A percentile compares a stretch with the other conserved stretches of the same genome.
Conservation (phyloP, 2,888 invertebrate species). For the Drosophila algonquin region DNA sequence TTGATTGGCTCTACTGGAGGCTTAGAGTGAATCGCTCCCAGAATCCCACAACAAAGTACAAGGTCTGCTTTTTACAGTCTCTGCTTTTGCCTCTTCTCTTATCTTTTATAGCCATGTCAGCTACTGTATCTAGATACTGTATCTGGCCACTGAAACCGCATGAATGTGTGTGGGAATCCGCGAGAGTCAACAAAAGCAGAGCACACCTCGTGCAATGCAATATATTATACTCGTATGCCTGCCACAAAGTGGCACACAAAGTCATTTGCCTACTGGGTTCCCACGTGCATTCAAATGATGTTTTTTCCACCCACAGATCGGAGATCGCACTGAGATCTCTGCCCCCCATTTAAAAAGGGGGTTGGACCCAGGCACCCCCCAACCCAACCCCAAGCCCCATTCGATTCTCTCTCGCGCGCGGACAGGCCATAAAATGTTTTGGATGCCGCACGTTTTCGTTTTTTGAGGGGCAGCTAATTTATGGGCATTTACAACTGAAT, state of each 20-base stretch:
- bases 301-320: conserved; percentile 52
- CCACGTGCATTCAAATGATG: conserved; percentile 58
- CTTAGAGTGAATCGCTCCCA: not conserved
- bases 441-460: conserved; percentile 18
- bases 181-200: conserved; percentile 12
- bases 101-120: not conserved
- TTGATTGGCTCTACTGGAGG: not conserved
- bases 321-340: not conserved
- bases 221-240: not conserved
- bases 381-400: not conserved
- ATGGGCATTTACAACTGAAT: conserved; percentile 53
- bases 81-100: not conserved
- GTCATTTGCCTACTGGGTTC: conserved; percentile 44
- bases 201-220: not conserved
- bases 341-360: not conserved
- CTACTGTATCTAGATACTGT: not conserved
- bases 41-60: too few relatives aligned
- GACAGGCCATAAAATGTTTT: conserved; percentile 47
- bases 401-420: conserved; percentile 3
- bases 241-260: conserved; percentile 48
- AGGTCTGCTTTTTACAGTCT: too few relatives aligned
- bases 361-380: not conserved
- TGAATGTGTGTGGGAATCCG: conserved; percentile 11
- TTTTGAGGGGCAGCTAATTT: conserved; percentile 47
- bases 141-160: conserved; percentile 16